A percentile compares a stretch with the other conserved stretches of the same genome.
Conservation (phyloP, 1,140 invertebrate genomes). For the Brachionus manjavacas region DNA sequence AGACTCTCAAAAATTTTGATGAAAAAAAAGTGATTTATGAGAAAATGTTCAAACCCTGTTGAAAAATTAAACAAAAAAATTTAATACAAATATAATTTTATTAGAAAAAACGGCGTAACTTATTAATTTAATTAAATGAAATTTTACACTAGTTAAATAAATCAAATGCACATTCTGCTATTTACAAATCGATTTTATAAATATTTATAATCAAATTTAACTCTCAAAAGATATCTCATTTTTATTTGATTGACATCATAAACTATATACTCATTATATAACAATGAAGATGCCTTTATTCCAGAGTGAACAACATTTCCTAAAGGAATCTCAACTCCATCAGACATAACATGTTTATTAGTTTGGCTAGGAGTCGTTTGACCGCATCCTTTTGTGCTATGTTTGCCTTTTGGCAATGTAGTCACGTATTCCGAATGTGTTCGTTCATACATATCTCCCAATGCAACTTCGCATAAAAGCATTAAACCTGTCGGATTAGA, state of each 20-base stretch:
- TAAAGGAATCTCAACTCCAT: slow-evolving; percentile 71
- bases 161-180: not conserved
- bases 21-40: too few species aligned
- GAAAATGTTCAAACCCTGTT: too few species aligned
- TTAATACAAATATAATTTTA: too few species aligned
- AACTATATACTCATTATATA: slow-evolving; percentile 70
- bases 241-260: slow-evolving; percentile 41
- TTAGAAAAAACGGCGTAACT: too few species aligned
- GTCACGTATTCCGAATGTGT: slow-evolving; percentile 67
- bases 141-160: too few species aligned
- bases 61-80: too few species aligned
- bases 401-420: slow-evolving; percentile 71
- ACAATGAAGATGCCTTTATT: slow-evolving; percentile 59
- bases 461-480: slow-evolving; percentile 87
- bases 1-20: too few species aligned
- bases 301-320: slow-evolving; percentile 62
- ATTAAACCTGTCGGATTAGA: slow-evolving; percentile 72
- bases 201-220: slow-evolving; percentile 29
- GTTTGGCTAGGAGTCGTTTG: not conserved
- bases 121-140: too few species aligned
- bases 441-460: slow-evolving; percentile 80
- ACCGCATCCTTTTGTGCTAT: slow-evolving; percentile 69
- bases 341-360: slow-evolving; percentile 29
- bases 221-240: slow-evolving; percentile 27
- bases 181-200: not conserved